Evolutionary conservation across 2,797 vertebrate genomes (phyloP), one percentile per base, ranked within the genome.

Genomic region (Amphiprion clarkii): DNA sequence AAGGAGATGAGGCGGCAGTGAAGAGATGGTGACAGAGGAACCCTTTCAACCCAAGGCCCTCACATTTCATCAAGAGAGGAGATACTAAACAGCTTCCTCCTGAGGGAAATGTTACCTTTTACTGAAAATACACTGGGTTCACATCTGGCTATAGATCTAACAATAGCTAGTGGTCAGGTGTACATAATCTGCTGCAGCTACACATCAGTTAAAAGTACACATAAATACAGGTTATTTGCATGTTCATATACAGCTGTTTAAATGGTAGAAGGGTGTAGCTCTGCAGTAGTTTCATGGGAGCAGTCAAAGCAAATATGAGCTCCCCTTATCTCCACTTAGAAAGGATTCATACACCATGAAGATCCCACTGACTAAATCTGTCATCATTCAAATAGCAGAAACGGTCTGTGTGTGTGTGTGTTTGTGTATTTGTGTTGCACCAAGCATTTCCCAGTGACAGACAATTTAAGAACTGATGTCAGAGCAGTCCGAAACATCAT

Each of bases 1-100:
- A 79, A 71, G 75, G 78, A 63, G 68, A 71, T 54, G 54, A 71
- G 67, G 85, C 77, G 83, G 69, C 65, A 61, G 60, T 68, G 74
- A 82, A 78, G 78, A 83, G 64, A 79, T 2, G 56, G 19, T 59
- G 68, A 76, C 69, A 44, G 74, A 76, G 60, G 64, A 68, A 78
- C 77, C 39, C 14, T 83, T 57, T 86, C 53, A 82, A 63, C 44
- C 56, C 3, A 1, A 46, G 48, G 16, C 48, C 54, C 23, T 74
- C 57, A 31, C 74, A 82, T 78, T 83, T 87, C 81, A 78, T 16
- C 61, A 72, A 13, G 19, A 63, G 71, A 10, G 19, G 60, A 80
- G 53, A 84, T 39, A 49, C 58, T 36, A 25, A 86, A 78, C 65
- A 61, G 64, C 54, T 29, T 71, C 67, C 58, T 53, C 4, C 55